Evolutionary conservation across 1,140 invertebrate species (phyloP).

Genomic region (Drosophila lini): DNA sequence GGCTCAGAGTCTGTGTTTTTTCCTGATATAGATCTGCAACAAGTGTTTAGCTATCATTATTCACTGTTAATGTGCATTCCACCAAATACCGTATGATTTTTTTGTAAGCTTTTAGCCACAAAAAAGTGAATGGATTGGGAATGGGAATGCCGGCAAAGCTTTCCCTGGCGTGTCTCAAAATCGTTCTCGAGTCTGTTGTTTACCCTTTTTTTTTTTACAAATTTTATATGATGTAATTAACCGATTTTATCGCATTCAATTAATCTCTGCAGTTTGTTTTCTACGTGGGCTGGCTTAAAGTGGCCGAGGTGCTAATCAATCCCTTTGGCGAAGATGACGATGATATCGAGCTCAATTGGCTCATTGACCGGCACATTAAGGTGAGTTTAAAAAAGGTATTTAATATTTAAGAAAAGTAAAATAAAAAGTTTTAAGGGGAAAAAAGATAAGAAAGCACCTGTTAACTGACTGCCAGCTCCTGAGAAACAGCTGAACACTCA

Average conservation of each 20-base stretch:
- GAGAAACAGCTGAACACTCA: too few relatives aligned
- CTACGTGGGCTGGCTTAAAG: conserved; percentile 98
- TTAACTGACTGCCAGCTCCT: too few relatives aligned
- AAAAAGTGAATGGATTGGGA: conserved; percentile 59
- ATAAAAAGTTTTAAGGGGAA: neutral
- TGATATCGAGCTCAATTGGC: conserved; percentile 96
- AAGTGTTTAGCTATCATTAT: conserved; percentile 46
- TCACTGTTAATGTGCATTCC: conserved; percentile 40
- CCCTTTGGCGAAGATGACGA: conserved; percentile 98
- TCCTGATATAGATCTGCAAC: conserved; percentile 31
- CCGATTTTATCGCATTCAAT: conserved; percentile 46
- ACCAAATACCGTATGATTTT: conserved; percentile 5
- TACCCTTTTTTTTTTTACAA: conserved; percentile 4
- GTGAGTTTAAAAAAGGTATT: conserved; percentile 84
- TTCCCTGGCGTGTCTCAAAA: conserved; percentile 31
- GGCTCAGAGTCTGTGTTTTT: conserved; percentile 3
- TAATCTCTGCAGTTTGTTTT: conserved; percentile 93
- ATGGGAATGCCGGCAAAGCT: conserved; percentile 22
- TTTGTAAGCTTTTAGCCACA: conserved; percentile 6
- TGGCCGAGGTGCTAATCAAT: conserved; percentile 95
- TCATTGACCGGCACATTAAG: conserved; percentile 95
- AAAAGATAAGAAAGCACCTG: neutral
- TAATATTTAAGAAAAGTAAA: neutral
- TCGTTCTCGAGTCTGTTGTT: conserved; percentile 21
- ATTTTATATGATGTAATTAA: conserved; percentile 27